These are phyloP conservation scores for Mactromeris polynyma DNA, from an alignment of 2,888 invertebrate genomes.

Conservation along the genomic window DNA sequence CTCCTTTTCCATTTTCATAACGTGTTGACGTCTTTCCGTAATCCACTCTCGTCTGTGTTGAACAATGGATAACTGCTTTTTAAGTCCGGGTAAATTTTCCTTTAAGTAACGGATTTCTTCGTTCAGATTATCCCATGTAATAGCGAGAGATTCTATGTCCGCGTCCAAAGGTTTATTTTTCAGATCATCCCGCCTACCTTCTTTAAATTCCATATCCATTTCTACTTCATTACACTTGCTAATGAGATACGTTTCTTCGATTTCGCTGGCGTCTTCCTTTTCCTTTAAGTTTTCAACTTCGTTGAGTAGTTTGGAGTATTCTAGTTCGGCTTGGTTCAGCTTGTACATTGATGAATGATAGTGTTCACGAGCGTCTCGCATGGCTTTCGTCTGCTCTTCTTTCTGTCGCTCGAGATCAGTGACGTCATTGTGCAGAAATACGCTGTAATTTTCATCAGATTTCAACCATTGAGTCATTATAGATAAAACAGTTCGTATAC, in stretches of 20 bases:
- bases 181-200: slow-evolving; percentile 74
- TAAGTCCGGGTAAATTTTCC: slow-evolving; percentile 75
- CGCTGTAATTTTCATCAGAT: slow-evolving; percentile 81
- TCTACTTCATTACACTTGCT: slow-evolving; percentile 77
- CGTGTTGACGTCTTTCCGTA: slow-evolving; percentile 69
- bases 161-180: slow-evolving; percentile 61
- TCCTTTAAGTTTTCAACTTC: slow-evolving; percentile 76
- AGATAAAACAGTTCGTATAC: slow-evolving; percentile 77
- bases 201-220: slow-evolving; percentile 82
- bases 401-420: slow-evolving; percentile 76
- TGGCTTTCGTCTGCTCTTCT: slow-evolving; percentile 74
- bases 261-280: slow-evolving; percentile 74
- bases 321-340: slow-evolving; percentile 77
- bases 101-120: slow-evolving; percentile 78
- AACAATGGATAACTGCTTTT: slow-evolving; percentile 74
- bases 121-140: slow-evolving; percentile 78
- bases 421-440: slow-evolving; percentile 81
- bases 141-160: slow-evolving; percentile 67
- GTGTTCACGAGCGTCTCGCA: slow-evolving; percentile 76
- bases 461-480: slow-evolving; percentile 81
- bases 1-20: slow-evolving; percentile 74
- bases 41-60: slow-evolving; percentile 80
- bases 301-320: slow-evolving; percentile 70
- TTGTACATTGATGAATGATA: slow-evolving; percentile 80
- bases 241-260: slow-evolving; percentile 72